Conservation (phyloP, 2,113 vertebrate species). For the Paramisgurnus dabryanus region DNA sequence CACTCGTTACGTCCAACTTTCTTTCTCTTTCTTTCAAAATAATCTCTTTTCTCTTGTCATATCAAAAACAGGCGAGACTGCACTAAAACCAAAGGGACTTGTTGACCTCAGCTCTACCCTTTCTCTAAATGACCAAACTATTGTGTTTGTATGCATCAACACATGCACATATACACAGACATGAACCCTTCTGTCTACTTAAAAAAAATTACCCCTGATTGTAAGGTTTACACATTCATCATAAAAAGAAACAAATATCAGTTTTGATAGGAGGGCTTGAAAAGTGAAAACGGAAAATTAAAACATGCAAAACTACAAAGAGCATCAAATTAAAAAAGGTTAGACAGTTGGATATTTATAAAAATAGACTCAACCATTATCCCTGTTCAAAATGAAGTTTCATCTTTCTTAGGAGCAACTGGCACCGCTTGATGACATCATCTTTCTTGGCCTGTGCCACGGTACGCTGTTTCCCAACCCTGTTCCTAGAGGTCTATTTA, state of each 20-base stretch:
- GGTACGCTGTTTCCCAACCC: no score
- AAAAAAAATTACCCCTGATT: conserved; percentile 67
- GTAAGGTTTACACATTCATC: conserved; percentile 67
- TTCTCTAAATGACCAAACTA: conserved; percentile 48
- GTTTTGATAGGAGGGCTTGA: conserved; percentile 54
- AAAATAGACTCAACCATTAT: conserved; percentile 57
- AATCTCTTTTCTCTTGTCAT: conserved; percentile 7
- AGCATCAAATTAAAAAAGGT: conserved; percentile 48
- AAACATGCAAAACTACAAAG: conserved; percentile 46
- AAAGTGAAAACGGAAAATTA: conserved; percentile 46
- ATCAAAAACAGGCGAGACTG: conserved; percentile 26
- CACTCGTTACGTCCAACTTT: conserved; percentile 70
- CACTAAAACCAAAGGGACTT: conserved; percentile 39
- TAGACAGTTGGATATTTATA: conserved; percentile 78
- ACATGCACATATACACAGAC: conserved; percentile 58
- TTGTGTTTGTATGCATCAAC: conserved; percentile 60
- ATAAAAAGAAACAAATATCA: conserved; percentile 51
- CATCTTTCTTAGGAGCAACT: conserved; percentile 60
- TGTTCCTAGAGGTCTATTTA: no score
- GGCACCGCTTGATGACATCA: conserved; percentile 57
- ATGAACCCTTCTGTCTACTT: conserved; percentile 57
- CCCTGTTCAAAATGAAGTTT: conserved; percentile 58
- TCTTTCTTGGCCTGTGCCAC: conserved; percentile 24
- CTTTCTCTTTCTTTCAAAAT: conserved; percentile 45
- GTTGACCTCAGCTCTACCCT: conserved; percentile 60